Evolutionary conservation across 2,797 vertebrate genomes (phyloP).

Genomic region (Hydrocynus forskahlii): DNA sequence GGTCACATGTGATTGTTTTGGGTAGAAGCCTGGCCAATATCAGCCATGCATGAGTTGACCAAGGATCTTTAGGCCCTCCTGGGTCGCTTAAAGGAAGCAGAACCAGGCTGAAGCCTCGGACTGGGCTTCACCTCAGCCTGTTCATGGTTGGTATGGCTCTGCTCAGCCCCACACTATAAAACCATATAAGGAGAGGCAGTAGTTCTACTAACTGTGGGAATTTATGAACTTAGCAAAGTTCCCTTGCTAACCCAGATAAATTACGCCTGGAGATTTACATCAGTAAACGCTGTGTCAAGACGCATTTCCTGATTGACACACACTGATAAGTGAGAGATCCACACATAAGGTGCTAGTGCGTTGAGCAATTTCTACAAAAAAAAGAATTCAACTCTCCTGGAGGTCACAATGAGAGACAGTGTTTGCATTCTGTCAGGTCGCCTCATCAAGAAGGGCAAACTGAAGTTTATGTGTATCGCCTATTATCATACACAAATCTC

Average conservation of each 20-base stretch:
- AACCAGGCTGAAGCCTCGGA: not conserved
- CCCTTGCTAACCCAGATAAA: constrained; percentile 76
- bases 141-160: not conserved
- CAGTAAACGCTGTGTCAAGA: constrained; percentile 72
- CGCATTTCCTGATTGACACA: constrained; percentile 67
- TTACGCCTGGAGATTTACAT: constrained; percentile 66
- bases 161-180: not conserved
- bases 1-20: not conserved
- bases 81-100: not conserved
- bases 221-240: constrained; percentile 65
- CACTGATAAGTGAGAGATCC: constrained; percentile 54
- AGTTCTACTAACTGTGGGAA: constrained; percentile 14
- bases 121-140: not conserved
- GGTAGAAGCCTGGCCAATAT: not conserved
- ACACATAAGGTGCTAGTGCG: constrained; percentile 4
- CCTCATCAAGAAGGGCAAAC: too few species aligned
- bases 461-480: not conserved
- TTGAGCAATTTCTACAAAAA: not conserved
- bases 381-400: not conserved
- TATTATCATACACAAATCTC: too few species aligned
- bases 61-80: too few species aligned
- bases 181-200: constrained; percentile 33
- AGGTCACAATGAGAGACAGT: not conserved
- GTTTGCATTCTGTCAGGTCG: not conserved
- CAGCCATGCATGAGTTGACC: not conserved